A percentile compares a stretch with the other conserved stretches of the same genome.
Conservation (phyloP, 2,888 invertebrate species). For the Tetragonula carbonaria region DNA sequence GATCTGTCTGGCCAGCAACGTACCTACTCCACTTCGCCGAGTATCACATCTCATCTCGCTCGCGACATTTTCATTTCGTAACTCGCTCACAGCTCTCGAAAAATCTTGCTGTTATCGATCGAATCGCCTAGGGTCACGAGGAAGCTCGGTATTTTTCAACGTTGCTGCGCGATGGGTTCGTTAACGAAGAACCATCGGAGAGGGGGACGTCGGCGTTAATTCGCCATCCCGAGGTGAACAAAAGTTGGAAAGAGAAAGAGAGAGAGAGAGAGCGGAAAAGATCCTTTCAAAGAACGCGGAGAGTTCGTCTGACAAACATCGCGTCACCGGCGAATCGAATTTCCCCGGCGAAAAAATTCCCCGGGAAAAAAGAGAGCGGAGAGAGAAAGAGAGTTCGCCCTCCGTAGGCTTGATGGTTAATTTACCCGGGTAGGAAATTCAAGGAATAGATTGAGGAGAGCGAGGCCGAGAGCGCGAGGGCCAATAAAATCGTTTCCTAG, state of each 20-base stretch:
- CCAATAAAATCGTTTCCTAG: conserved; percentile 28
- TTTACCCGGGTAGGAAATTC: conserved; percentile 14
- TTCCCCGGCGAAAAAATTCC: conserved; percentile 17
- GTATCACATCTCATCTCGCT: not conserved
- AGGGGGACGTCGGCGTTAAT: conserved; percentile 20
- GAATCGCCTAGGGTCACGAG: not conserved
- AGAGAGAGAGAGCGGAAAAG: too few species aligned
- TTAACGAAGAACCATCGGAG: conserved; percentile 36
- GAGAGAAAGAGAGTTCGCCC: not conserved
- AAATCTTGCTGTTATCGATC: not conserved
- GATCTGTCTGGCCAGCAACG: conserved; percentile 31
- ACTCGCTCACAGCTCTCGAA: not conserved
- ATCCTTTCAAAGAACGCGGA: conserved; percentile 14
- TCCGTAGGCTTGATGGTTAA: conserved; percentile 27
- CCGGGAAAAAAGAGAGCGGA: not conserved
- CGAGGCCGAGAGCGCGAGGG: not conserved
- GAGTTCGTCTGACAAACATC: conserved; percentile 22
- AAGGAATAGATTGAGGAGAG: not conserved
- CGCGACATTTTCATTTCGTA: not conserved
- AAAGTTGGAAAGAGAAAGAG: not conserved
- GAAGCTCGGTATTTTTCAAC: not conserved
- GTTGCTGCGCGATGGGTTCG: not conserved
- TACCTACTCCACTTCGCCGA: conserved; percentile 25
- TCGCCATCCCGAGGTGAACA: conserved; percentile 1
- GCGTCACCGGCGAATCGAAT: conserved; percentile 22